A percentile compares a stretch with the other conserved stretches of the same genome.
These are phyloP conservation scores for Temnothorax unifasciatus DNA, from an alignment of 2,888 invertebrate species.

Conservation along the genomic window DNA sequence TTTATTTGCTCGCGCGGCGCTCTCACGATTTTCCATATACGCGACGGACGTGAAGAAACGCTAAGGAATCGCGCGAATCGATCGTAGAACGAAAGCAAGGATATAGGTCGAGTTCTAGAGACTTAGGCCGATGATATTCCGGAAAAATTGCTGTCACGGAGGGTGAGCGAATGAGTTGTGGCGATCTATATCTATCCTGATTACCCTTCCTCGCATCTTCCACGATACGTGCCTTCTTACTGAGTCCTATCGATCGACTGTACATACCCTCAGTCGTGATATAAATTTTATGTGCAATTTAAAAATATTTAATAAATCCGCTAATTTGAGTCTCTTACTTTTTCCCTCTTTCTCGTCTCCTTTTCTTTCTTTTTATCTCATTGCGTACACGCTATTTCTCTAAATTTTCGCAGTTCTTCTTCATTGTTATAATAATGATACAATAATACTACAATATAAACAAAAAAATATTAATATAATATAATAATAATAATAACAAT, in stretches of 20 bases:
- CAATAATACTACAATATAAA: background rate
- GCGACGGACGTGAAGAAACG: conserved; percentile 1
- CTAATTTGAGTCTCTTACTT: background rate
- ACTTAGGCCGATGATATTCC: conserved; percentile 38
- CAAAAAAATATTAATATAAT: background rate
- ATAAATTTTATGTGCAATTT: conserved; percentile 40
- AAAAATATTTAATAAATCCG: conserved; percentile 30
- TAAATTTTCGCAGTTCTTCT: background rate
- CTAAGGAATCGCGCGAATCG: conserved; percentile 5
- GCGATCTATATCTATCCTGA: conserved; percentile 46
- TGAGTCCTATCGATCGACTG: conserved; percentile 45
- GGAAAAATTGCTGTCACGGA: conserved; percentile 52
- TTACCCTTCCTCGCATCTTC: conserved; percentile 35
- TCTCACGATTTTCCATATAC: background rate
- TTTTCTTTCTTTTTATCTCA: background rate
- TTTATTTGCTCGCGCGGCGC: background rate
- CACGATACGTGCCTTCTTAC: conserved; percentile 27
- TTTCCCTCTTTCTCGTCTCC: no score
- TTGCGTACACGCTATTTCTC: background rate
- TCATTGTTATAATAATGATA: background rate
- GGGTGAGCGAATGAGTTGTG: conserved; percentile 37
- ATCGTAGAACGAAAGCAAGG: conserved; percentile 44
- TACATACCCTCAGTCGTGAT: background rate
- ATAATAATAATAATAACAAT: background rate
- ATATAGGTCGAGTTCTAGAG: conserved; percentile 53